phyloP scores from a whole-genome alignment of 1,140 invertebrate genomes.

The Euwallacea similis region DNA sequence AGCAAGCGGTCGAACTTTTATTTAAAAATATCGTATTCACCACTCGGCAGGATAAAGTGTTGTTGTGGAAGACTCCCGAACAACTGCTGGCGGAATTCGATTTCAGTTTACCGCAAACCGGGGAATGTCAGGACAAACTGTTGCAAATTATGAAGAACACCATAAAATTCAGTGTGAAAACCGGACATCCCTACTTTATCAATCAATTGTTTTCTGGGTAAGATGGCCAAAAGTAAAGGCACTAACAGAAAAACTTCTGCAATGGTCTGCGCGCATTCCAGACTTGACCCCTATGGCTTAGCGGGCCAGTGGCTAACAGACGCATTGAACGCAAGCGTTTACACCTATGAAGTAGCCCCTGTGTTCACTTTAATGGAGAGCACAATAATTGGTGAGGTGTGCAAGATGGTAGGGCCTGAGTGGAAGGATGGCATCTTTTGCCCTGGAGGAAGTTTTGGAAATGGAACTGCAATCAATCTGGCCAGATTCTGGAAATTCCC shows the following conservation, averaged over 20 bases:
- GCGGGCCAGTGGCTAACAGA: slow-evolving; percentile 60
- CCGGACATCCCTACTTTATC: slow-evolving; percentile 59
- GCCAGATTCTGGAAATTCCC: slow-evolving; percentile 64
- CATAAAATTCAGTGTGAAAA: slow-evolving; percentile 59
- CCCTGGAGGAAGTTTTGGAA: slow-evolving; percentile 75
- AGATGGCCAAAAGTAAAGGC: slow-evolving; percentile 13
- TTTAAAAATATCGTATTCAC: slow-evolving; percentile 53
- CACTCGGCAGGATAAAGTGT: slow-evolving; percentile 50
- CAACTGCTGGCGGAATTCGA: slow-evolving; percentile 52
- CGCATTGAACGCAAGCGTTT: slow-evolving; percentile 59
- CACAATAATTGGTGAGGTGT: slow-evolving; percentile 57
- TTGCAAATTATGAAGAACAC: slow-evolving; percentile 52
- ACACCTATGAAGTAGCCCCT: slow-evolving; percentile 61
- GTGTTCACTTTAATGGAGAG: slow-evolving; percentile 62
- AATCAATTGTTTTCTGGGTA: slow-evolving; percentile 60
- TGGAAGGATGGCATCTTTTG: slow-evolving; percentile 69
- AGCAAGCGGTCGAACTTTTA: slow-evolving; percentile 48
- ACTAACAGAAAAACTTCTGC: background rate
- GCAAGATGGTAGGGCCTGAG: slow-evolving; percentile 54
- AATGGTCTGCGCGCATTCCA: slow-evolving; percentile 30
- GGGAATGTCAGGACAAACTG: slow-evolving; percentile 53
- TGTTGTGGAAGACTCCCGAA: slow-evolving; percentile 51
- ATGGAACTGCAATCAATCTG: slow-evolving; percentile 67
- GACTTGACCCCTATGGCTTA: slow-evolving; percentile 59
- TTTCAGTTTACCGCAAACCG: slow-evolving; percentile 49